phyloP scores from a whole-genome alignment of 2,113 vertebrate genomes.

The Ailurus styani region DNA sequence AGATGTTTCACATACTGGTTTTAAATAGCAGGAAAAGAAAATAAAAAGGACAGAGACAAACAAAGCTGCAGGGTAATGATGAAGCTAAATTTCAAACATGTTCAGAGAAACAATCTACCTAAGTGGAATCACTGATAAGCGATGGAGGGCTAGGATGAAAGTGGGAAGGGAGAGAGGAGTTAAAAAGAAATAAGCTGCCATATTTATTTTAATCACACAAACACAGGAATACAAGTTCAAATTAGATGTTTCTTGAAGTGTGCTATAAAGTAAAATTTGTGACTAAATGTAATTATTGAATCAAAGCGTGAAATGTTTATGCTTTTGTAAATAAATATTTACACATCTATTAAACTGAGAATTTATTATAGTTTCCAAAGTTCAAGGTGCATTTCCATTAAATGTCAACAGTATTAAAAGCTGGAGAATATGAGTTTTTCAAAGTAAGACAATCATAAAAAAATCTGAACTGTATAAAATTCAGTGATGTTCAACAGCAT shows the following conservation, averaged over 20 bases:
- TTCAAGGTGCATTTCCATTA: neutral
- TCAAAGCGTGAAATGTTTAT: slow-evolving; percentile 6
- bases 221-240: too few species aligned
- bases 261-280: slow-evolving; percentile 47
- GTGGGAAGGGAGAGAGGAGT: neutral
- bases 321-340: neutral
- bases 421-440: slow-evolving; percentile 5
- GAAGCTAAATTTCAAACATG: slow-evolving; percentile 31
- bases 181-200: slow-evolving; percentile 34
- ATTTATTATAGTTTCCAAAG: slow-evolving; percentile 20
- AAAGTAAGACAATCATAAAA: slow-evolving; percentile 11
- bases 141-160: neutral
- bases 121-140: neutral
- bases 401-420: neutral
- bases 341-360: neutral
- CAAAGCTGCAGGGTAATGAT: slow-evolving; percentile 71
- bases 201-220: slow-evolving; percentile 40
- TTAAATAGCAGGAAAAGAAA: slow-evolving; percentile 76
- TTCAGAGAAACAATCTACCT: slow-evolving; percentile 25
- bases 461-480: slow-evolving; percentile 9
- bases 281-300: slow-evolving; percentile 37
- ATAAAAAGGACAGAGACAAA: slow-evolving; percentile 66
- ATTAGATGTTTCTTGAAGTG: slow-evolving; percentile 40
- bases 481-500: neutral
- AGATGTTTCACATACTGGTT: slow-evolving; percentile 74